phyloP scores from a whole-genome alignment of 1,140 invertebrate species.

The Paraescarpia echinospica region DNA sequence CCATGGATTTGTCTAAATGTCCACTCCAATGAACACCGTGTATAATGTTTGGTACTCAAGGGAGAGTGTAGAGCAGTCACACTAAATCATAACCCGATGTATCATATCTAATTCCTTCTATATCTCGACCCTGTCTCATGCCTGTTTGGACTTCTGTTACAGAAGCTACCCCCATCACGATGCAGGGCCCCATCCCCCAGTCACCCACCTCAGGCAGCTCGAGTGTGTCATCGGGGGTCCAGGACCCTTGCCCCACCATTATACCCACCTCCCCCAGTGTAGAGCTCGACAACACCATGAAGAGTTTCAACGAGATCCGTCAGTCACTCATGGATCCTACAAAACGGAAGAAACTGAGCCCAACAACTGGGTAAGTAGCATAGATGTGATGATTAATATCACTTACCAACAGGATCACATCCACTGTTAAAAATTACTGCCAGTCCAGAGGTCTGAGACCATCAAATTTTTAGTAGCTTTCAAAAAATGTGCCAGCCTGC shows the following conservation, averaged over 20 bases:
- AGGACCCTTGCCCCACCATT: not conserved
- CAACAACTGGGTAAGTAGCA: constrained; percentile 16
- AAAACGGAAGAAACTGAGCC: constrained; percentile 11
- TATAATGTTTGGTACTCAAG: not conserved
- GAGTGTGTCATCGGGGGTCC: not conserved
- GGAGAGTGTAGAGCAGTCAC: not conserved
- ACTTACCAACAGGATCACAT: not conserved
- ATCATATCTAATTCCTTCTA: not conserved
- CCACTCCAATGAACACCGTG: not conserved
- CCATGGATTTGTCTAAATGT: not conserved
- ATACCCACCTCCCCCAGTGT: not conserved
- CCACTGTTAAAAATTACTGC: not conserved
- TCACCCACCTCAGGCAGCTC: not conserved
- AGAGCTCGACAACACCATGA: constrained; percentile 8
- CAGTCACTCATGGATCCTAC: constrained; percentile 12
- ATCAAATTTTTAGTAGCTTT: not conserved
- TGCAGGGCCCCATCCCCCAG: not conserved
- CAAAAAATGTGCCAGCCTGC: not conserved
- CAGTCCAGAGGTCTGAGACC: not conserved
- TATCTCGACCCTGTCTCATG: not conserved
- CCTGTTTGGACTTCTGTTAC: not conserved
- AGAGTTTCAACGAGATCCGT: not conserved
- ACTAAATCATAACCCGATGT: not conserved
- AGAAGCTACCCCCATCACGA: not conserved
- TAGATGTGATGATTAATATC: not conserved